Base-by-base conservation (phyloP, 2,888 invertebrate species). In the Pollenia griseotomentosa region DNA sequence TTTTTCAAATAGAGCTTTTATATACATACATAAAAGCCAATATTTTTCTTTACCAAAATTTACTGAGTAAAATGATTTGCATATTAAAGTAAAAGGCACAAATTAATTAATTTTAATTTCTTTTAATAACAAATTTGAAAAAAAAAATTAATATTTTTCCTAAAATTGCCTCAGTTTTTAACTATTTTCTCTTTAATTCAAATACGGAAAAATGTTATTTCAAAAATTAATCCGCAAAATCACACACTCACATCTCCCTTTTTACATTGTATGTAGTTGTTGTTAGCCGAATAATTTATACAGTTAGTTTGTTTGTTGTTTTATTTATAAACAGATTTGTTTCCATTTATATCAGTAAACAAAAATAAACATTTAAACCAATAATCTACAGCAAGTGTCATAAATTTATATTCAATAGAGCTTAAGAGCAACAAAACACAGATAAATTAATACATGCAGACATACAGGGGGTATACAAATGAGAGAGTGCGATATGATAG, bases 341-440 rank as follows among this genome's bases (percentile, higher is more conserved):
- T 82, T 82, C 74, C 57, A 74, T 83, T 83, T 71, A 78, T 82
- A 68, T 53, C 53, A 55, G 73, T 59, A 19, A 68, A 77, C 42
- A 12, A 16, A 83, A 77, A 71, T 14, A 83, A 83, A 83, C 71
- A 73, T 71, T 83, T 51, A 78, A 83, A 65, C 65, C 83, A 83
- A 82, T 83, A 78, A 83, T 78, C 71, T 71, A 78, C 57, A 71
- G 65, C 71, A 78, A 83, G 51, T 78, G 78, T 83, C 83, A 83
- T 78, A 83, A 83, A 83, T 83, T 78, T 78, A 16, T 65, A 83
- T 73, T 78, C 71, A 44, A 65, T 66, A 78, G 65, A 77, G 71
- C 65, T 78, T 57, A 65, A 83, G n/a, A 73, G 40, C 44, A 82
- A 48, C 48, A 71, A 74, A 74, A 48, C 46, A 40, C 23, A 44